Percentiles rank a stretch among this genome's conserved stretches.
Evolutionary conservation across 2,797 vertebrate genomes (phyloP).

Genomic region (Morelia viridis): DNA sequence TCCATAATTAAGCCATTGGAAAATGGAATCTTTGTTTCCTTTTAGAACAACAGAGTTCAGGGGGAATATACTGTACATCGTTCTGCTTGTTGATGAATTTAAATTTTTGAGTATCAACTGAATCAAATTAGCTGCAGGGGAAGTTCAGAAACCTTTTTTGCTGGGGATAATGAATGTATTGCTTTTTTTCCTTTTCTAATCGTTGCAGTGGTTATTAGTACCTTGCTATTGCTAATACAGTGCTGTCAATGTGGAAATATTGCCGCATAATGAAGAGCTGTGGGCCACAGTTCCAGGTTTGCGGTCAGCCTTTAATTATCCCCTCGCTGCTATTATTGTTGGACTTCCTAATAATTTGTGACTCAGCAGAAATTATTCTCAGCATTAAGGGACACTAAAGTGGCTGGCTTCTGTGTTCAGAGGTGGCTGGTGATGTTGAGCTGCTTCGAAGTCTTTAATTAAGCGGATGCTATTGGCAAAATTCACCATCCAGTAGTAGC

Average conservation of each 20-base stretch:
- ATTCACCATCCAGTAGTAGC: slow-evolving; percentile 33
- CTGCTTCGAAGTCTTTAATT: not conserved
- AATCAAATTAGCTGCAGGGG: not conserved
- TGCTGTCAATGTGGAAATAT: not conserved
- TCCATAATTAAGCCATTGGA: not conserved
- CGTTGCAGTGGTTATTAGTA: not conserved
- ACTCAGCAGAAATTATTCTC: slow-evolving; percentile 62
- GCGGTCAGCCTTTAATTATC: slow-evolving; percentile 1
- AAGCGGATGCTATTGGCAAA: slow-evolving; percentile 15
- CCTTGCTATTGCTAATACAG: not conserved
- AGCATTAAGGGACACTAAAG: slow-evolving; percentile 39
- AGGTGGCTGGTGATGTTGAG: slow-evolving; percentile 35
- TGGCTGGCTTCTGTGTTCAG: slow-evolving; percentile 41
- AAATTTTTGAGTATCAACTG: not conserved
- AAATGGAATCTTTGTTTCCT: not conserved
- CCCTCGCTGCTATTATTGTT: slow-evolving; percentile 34
- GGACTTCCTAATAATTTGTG: slow-evolving; percentile 56
- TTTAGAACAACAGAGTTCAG: not conserved
- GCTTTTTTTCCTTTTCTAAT: not conserved
- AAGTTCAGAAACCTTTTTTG: not conserved
- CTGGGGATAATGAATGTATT: not conserved
- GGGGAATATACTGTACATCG: not conserved
- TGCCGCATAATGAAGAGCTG: slow-evolving; percentile 19
- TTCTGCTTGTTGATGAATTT: not conserved
- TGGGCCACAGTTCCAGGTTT: slow-evolving; percentile 35